Evolutionary conservation across 2,888 invertebrate genomes (phyloP), one percentile per base, ranked within the genome.

Genomic region (Magallana nippona): DNA sequence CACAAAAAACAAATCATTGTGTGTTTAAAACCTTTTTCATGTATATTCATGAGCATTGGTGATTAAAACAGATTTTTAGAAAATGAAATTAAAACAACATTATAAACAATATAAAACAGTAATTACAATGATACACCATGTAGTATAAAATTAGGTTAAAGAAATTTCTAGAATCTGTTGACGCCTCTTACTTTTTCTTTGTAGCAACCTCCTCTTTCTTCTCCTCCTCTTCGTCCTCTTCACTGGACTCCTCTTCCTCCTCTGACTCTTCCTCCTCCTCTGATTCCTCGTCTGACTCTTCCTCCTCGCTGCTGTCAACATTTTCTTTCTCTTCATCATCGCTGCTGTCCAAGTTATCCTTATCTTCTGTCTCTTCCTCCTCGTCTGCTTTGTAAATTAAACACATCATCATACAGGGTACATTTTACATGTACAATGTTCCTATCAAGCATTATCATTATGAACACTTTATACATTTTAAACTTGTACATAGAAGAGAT

Each of bases 281-380:
- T 0, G 81, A 71, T 27, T 86, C 82, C 44, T 84, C 81, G 0
- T 55, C 82, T 60, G 88, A 87, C 32, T 85, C 88, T 13, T 89
- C 88, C 32, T 86, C 87, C 78, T 89, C 87, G 22, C 86, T 88
- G 2, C 87, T 88, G 55, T 89, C 89, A 55, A 86, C 86, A 55
- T 87, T 85, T 19, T 86, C 88, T 32, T 86, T 86, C 32, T 88
- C 89, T 62, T 86, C 87, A 11, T 82, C 86, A 56, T 82, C 86
- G 57, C 86, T 87, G 19, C 79, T 77, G 27, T 83, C 83, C 32
- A 55, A 77, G n/a, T 55, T 56, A 10, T 82, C 82, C 56, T 82
- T 87, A 78, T 81, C 84, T 58, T 87, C 86, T 19, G 86, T 87
- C 77, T 86, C 87, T 81, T 85, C 86, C 63, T 84, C 85, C 19